Evolutionary conservation across 2,888 invertebrate genomes (phyloP).

Genomic region (Omphaloscelis lunosa): DNA sequence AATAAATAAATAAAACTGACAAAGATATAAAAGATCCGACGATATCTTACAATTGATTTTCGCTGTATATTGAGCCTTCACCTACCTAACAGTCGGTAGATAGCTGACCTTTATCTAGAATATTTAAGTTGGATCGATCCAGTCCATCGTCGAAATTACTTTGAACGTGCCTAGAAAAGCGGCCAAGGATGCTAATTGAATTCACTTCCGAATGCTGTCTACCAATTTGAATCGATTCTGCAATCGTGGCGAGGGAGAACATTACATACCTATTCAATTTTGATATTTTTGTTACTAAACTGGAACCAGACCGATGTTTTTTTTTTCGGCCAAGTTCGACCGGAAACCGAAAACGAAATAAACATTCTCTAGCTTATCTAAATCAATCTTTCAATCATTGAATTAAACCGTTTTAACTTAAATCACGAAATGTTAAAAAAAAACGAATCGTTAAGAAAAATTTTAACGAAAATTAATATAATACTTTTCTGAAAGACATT

Average conservation of each 20-base stretch:
- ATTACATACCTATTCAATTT: neutral
- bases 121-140: constrained; percentile 31
- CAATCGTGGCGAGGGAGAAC: neutral
- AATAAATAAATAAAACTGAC: no score
- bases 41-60: neutral
- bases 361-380: neutral
- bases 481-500: neutral
- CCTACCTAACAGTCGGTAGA: no score
- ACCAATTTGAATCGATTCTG: neutral
- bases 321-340: neutral
- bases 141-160: neutral
- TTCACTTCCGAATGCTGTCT: neutral
- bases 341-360: neutral
- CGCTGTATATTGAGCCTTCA: neutral
- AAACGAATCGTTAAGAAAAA: no score
- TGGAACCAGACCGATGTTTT: neutral
- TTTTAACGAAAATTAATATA: neutral
- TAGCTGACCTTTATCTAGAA: neutral
- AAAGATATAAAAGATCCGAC: neutral
- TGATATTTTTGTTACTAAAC: neutral
- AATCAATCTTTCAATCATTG: neutral
- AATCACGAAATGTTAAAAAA: no score
- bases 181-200: neutral
- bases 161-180: neutral
- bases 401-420: neutral